Evolutionary conservation across 2,888 invertebrate species (phyloP), one percentile per base, ranked within the genome.

Genomic region (Anthophora plumipes): DNA sequence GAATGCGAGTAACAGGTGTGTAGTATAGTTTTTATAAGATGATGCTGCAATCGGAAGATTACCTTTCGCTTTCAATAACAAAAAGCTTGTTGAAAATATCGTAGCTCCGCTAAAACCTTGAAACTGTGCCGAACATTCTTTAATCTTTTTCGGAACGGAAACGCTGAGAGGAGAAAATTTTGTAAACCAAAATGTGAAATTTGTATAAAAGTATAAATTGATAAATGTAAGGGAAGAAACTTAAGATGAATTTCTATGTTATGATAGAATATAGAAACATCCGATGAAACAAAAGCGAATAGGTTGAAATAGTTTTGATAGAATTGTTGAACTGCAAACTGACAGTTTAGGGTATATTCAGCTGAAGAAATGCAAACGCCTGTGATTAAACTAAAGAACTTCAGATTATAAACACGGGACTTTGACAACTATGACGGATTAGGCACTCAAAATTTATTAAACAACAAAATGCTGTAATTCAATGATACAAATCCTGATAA

Each of bases 371-470:
- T 31, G 31, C 31, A 4, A 31, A 31, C 31, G 4, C 4, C 31
- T 31, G 4, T 48, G 17, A n/a, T 48, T 6, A 48, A 48, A n/a
- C 6, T n/a, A 17, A 25, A 14, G 6, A 54, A 25, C 9, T 12
- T 12, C 31, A 12, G 7, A 25, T 12, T 50, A 14, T 11, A 17
- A 22, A 73, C 12, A 25, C 22, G 7, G 41, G 31, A 50, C 5
- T 25, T 25, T 14, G 31, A 48, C n/a, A 6, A 64, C 54, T 12
- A 12, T 57, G n/a, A 20, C 52, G 48, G 6, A 57, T 82, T 84
- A 84, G 84, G 74, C 84, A 84, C 71, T 77, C 60, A 69, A 84
- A 54, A 84, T 84, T 84, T 84, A 84, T 84, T 84, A 81, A 74
- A 82, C 64, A 78, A 75, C 48, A 55, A 60, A 84, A 82, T 14